Percentiles rank a stretch among this genome's conserved stretches.
These are phyloP conservation scores for Emydocephalus ijimae DNA, from an alignment of 2,113 vertebrate genomes.

Conservation along the genomic window DNA sequence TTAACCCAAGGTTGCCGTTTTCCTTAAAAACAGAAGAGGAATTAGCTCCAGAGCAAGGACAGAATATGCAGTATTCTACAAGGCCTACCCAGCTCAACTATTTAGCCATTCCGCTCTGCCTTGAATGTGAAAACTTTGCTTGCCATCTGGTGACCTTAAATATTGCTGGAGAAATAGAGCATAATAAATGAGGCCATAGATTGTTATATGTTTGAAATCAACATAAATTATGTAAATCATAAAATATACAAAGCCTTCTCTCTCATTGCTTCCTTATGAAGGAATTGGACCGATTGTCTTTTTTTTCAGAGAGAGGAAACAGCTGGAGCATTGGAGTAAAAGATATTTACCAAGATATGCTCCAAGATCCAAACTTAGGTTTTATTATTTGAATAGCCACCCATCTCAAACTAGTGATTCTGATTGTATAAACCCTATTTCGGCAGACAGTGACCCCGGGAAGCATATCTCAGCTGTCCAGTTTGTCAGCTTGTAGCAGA, in stretches of 20 bases:
- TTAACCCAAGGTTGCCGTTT: background rate
- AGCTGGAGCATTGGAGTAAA: background rate
- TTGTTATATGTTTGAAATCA: background rate
- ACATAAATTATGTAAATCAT: background rate
- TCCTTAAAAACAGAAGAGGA: background rate
- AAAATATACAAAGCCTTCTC: background rate
- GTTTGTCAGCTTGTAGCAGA: background rate
- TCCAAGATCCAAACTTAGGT: background rate
- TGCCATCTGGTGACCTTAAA: background rate
- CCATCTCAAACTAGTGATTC: background rate
- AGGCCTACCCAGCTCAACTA: background rate
- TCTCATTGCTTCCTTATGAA: background rate
- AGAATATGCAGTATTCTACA: too few relatives aligned
- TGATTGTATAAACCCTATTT: background rate
- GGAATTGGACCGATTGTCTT: background rate
- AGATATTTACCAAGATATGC: background rate
- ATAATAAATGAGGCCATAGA: background rate
- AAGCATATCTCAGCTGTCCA: background rate
- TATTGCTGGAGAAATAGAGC: background rate
- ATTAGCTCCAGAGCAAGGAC: background rate
- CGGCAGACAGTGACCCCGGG: background rate
- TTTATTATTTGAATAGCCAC: background rate
- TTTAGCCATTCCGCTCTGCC: background rate
- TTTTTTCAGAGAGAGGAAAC: background rate
- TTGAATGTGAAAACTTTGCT: background rate